Base-by-base conservation (phyloP, 2,888 invertebrate species). In the Phyto melanocephala region DNA sequence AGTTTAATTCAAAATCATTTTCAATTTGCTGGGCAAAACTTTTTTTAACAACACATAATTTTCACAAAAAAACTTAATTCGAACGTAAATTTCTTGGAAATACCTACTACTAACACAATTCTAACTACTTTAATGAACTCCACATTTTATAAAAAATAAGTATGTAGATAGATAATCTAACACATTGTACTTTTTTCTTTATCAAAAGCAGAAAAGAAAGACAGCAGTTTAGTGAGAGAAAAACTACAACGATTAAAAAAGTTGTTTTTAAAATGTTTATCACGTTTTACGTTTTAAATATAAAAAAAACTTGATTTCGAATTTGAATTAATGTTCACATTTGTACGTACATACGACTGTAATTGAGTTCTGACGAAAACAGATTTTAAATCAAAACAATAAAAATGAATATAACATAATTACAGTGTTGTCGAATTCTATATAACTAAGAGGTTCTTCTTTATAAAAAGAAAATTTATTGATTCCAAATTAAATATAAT, bases 271-370 rank as follows among this genome's bases (percentile, higher is more conserved):
- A 79, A 74, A 80, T 80, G 17, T 68, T 68, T 22, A 74, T 68
- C 79, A 80, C 79, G 79, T 81, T 67, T 80, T 65, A 50, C 22
- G 63, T 71, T 63, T 74, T 47, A 8, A 45, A 58, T 50, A 76
- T 47, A 58, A 13, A 70, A 65, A 65, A 70, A 63, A 65, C 63
- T 80, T 76, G 70, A 62, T 42, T 60, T 67, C 71, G 45, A 47
- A 67, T 58, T 75, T 63, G 22, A 76, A 67, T 76, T 50, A 47
- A 28, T 62, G 28, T 20, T 58, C 65, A 33, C 42, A 40, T 40
- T 37, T 50, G 24, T 28, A 54, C 11, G 13, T 47, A 35, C 6
- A 22, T 24, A 47, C 37, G 60, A 54, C 28, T 77, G 77, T 20
- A 67, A 67, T 42, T 67, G 81, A 72, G 65, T 54, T 71, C 76